These are phyloP conservation scores for Dolichotis patagonum DNA, from an alignment of 2,113 vertebrate species.

Conservation along the genomic window DNA sequence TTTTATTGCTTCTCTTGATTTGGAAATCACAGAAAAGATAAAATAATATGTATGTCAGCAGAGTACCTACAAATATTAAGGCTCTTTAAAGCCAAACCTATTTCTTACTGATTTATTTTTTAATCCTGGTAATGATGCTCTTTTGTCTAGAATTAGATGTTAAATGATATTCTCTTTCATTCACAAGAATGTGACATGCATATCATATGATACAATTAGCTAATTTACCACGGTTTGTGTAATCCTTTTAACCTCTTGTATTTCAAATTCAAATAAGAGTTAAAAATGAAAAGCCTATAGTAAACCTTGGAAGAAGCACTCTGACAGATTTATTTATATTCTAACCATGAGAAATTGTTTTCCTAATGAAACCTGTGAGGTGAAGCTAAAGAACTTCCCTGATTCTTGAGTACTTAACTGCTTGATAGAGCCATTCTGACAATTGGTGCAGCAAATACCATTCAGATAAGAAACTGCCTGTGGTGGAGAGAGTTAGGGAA, in stretches of 20 bases:
- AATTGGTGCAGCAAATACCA: background rate
- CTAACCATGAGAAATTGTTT: background rate
- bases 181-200: background rate
- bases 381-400: background rate
- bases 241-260: conserved; percentile 1
- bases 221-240: background rate
- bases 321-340: conserved; percentile 28
- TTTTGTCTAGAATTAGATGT: background rate
- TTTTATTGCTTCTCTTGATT: conserved; percentile 41
- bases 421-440: background rate
- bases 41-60: background rate
- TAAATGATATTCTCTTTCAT: background rate
- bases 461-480: background rate
- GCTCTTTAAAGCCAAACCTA: background rate
- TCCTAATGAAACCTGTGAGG: background rate
- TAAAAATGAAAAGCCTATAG: background rate
- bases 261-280: conserved; percentile 12
- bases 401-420: background rate
- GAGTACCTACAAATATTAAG: background rate
- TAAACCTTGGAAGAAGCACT: background rate
- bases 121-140: conserved; percentile 3
- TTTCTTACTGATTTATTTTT: background rate
- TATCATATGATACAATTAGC: background rate
- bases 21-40: conserved; percentile 5
- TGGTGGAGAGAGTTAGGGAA: background rate